Base-by-base conservation (phyloP, 2,113 vertebrate species). In the Enhydra lutris region DNA sequence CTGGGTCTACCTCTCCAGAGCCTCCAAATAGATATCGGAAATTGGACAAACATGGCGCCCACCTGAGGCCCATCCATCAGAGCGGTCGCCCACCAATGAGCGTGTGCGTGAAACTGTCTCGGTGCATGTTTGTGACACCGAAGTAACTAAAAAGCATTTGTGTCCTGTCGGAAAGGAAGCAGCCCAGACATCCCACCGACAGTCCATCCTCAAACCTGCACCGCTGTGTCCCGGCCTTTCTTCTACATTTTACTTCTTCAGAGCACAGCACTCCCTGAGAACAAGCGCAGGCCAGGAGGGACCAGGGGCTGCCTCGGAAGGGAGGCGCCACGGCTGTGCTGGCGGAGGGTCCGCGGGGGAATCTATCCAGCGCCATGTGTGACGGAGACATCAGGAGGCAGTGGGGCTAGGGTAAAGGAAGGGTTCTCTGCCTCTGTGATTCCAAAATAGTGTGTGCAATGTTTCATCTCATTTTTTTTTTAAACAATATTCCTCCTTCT, bases 261-360 rank as follows among this genome's bases (percentile, higher is more conserved):
- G 71, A 47, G 17, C 9, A 17, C 23, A 4, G 39, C 34, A 17
- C 63, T 55, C 73, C 6, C 3, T 1, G 23, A 36, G 20, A 47
- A n/a, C 39, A 3, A 76, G 55, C 55, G 26, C 2, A 1, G 7
- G 42, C 42, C 10, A 18, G 15, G 42, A 34, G 65, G 0, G 4
- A 13, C 50, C 47, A 2, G 11, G 10, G 3, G 29, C 67, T 14
- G 34, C 88, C 13, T 26, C n/a, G 95, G 97, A 26, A 18, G 23
- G 79, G 36, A 21, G 4, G 31, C 21, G 0, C 24, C 15, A 0
- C 4, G 31, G 9, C 9, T 5, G 20, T n/a, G 82, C 45, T 65
- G 94, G 65, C 83, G 97, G 89, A 92, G 92, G 67, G 95, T 65
- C 89, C 63, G 74, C 89, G 78, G 91, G 91, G 31, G 36, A 9